Base-by-base conservation (phyloP, 2,113 vertebrate genomes). In the Phylloscopus trochilus region DNA sequence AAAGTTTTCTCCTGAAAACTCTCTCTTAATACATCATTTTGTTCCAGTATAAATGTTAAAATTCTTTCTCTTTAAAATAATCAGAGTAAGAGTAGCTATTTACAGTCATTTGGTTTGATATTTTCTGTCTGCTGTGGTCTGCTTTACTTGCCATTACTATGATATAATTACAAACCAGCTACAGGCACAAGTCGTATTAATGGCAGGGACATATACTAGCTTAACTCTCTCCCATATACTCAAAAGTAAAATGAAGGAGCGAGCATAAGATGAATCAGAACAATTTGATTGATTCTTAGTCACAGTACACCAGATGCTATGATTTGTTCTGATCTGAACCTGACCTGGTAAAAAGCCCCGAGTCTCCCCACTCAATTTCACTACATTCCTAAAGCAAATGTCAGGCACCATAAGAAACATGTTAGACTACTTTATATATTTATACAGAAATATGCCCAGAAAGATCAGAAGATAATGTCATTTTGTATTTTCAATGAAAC, bases 301-400 rank as follows among this genome's bases (percentile, higher is more conserved):
- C 96, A 94, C 92, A 87, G 85, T 49, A 77, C 58, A 85, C 39
- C 91, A 96, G 94, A 92, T 96, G 94, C 90, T 97, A 83, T 39
- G 83, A 97, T 89, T 83, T 93, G 84, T 72, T 91, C 96, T 81
- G 74, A 95, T 97, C 87, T 92, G 87, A 97, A 78, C 76, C 55
- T 69, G 94, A 96, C 94, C 87, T 9, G 16, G 8, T 81, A 80
- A 94, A 93, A 96, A 93, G 68, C 78, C 67, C 51, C 81, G 67
- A 56, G 16, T 84, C 70, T 92, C 80, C 72, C 47, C 55, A 66
- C 47, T 89, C 70, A 53, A 75, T 95, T 96, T 80, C 84, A 80
- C 80, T 59, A 58, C 31, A 49, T 73, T 97, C 74, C 46, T 78
- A 92, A 89, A 94, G 66, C 35, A 72, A 85, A 59, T 75, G 31